These are phyloP conservation scores for Hypselothyrea guttata DNA, from an alignment of 2,888 invertebrate genomes.

Conservation along the genomic window DNA sequence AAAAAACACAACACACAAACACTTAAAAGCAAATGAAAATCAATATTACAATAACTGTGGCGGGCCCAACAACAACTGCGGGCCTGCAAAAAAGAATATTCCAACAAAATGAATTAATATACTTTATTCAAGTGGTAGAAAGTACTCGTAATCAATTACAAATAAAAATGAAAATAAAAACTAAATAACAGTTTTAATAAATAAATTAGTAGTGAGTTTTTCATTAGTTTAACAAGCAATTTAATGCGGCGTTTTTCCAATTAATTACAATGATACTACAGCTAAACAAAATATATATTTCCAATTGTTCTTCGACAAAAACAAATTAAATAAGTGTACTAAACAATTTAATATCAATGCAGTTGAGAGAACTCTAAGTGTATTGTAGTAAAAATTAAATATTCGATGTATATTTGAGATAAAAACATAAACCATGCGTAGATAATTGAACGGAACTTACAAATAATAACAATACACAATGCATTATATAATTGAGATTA, in stretches of 20 bases:
- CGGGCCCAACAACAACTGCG: constrained; percentile 56
- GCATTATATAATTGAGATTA: constrained; percentile 16
- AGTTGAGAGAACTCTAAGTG: constrained; percentile 38
- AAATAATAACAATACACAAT: constrained; percentile 28
- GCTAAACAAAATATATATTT: constrained; percentile 42
- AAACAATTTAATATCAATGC: constrained; percentile 24
- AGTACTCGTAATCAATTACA: constrained; percentile 27
- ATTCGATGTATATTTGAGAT: constrained; percentile 69
- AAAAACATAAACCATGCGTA: constrained; percentile 70
- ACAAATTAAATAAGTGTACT: constrained; percentile 76
- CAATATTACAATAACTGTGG: constrained; percentile 82
- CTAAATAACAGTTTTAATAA: constrained; percentile 44
- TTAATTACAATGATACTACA: constrained; percentile 56
- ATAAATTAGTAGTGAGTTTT: constrained; percentile 63
- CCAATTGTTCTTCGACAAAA: constrained; percentile 59
- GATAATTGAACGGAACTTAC: constrained; percentile 65
- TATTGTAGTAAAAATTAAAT: constrained; percentile 54
- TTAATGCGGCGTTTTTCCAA: constrained; percentile 53
- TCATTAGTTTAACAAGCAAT: constrained; percentile 57
- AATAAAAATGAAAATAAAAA: constrained; percentile 24
- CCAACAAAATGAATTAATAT: constrained; percentile 14
- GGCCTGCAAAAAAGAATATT: constrained; percentile 52
- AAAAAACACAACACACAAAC: constrained; percentile 36
- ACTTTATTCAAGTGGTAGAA: constrained; percentile 60
- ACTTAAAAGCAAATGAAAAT: constrained; percentile 61